A percentile compares a stretch with the other conserved stretches of the same genome.
phyloP scores from a whole-genome alignment of 2,888 invertebrate species.

The Agrotis ipsilon region DNA sequence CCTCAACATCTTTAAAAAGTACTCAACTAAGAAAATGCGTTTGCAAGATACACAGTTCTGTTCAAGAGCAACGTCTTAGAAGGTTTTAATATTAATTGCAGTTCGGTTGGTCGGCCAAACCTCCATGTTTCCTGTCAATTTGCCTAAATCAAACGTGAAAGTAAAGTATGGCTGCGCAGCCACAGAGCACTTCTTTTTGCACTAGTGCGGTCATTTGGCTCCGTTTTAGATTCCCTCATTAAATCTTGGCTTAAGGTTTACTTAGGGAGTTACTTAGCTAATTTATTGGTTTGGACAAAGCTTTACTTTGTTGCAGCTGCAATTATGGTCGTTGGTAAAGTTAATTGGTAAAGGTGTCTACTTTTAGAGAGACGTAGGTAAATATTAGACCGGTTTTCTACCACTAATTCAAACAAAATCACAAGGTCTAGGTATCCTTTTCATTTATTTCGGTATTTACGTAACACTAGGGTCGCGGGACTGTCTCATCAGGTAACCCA shows the following conservation, averaged over 20 bases:
- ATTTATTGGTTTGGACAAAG: conserved; percentile 53
- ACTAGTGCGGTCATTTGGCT: conserved; percentile 56
- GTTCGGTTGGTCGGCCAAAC: conserved; percentile 67
- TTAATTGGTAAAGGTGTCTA: conserved; percentile 11
- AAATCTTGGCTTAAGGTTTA: conserved; percentile 63
- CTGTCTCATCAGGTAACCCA: too few species aligned
- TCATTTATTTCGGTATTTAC: too few species aligned
- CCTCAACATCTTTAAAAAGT: neutral
- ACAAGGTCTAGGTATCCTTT: too few species aligned
- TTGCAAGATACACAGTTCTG: conserved; percentile 46
- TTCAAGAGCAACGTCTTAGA: conserved; percentile 45
- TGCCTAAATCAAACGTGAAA: conserved; percentile 70
- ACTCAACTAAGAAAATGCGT: neutral
- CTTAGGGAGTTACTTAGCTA: conserved; percentile 56
- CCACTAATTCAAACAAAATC: too few species aligned
- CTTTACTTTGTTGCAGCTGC: conserved; percentile 28
- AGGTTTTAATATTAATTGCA: conserved; percentile 76
- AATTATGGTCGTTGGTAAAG: conserved; percentile 21
- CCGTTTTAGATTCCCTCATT: conserved; percentile 55
- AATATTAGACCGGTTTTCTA: too few species aligned
- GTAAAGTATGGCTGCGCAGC: conserved; percentile 54
- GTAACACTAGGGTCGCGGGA: too few species aligned
- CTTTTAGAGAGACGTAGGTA: neutral
- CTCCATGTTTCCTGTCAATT: conserved; percentile 71
- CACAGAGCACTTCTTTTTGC: conserved; percentile 41